Base-by-base conservation (phyloP, 2,888 invertebrate species). In the Petrophora chlorosata region DNA sequence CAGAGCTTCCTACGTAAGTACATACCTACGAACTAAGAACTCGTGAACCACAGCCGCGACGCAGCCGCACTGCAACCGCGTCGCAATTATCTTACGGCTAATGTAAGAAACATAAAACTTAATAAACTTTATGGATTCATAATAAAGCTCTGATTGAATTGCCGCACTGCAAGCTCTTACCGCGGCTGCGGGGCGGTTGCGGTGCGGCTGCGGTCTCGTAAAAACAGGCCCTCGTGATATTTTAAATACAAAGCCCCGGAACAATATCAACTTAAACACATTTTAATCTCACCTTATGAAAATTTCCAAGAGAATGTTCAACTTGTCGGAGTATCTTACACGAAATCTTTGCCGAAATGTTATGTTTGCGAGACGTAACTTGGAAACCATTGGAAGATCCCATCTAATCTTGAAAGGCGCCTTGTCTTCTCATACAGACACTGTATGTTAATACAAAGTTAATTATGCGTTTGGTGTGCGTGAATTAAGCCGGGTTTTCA, bases 381-480 rank as follows among this genome's bases (percentile, higher is more conserved):
- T 19, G 40, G 42, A 30, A 48, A 65, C 67, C 71, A 67, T 69
- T 61, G 57, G 53, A 9, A 60, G 51, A 69, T 71, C 70, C 67
- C 63, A 65, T 76, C 59, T 74, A 76, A 79, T 76, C 78, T 72
- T 54, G 59, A 53, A 54, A 56, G 58, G 56, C 62, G 62, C 65
- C 61, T 68, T 63, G 62, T 64, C 53, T 52, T 43, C 43, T 43
- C 52, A 43, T 46, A 52, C 47, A 57, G 12, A 14, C 35, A 55
- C 63, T 65, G 66, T 79, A 79, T 79, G 83, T 77, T 82, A 82
- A 84, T 82, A 78, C 65, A 77, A 79, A 76, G 80, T 84, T 85
- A 85, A 85, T 85, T 86, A 84, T 85, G 79, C 78, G 80, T 82
- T 84, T 81, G 65, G 74, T 73, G 74, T 76, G 79, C 80, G 82